phyloP scores from a whole-genome alignment of 2,113 vertebrate species.

The Oncorhynchus nerka region DNA sequence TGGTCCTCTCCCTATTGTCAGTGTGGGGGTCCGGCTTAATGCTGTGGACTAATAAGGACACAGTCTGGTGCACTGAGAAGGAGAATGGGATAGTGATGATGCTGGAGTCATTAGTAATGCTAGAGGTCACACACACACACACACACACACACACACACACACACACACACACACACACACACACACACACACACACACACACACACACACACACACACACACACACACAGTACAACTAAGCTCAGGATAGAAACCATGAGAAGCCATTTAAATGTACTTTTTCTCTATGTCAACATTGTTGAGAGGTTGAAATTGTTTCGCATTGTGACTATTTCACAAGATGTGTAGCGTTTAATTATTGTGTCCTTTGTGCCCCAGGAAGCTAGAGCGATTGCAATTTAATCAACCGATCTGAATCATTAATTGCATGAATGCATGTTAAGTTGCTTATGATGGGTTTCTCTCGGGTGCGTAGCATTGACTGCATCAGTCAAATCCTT shows the following conservation, averaged over 20 bases:
- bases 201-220: neutral
- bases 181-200: neutral
- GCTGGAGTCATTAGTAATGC: constrained; percentile 33
- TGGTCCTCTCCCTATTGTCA: constrained; percentile 38
- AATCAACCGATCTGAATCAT: constrained; percentile 53
- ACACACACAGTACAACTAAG: neutral
- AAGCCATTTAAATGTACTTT: neutral
- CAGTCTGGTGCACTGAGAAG: constrained; percentile 59
- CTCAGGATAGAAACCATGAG: neutral
- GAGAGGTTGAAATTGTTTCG: neutral
- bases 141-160: neutral
- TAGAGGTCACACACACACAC: constrained; percentile 10
- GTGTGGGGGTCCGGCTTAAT: constrained; percentile 48
- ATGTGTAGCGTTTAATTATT: constrained; percentile 37
- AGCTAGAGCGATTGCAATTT: constrained; percentile 31
- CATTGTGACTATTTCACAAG: neutral
- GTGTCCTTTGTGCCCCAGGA: constrained; percentile 47
- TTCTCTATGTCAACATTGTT: neutral
- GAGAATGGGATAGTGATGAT: constrained; percentile 43
- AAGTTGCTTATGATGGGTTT: constrained; percentile 52
- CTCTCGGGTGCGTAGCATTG: constrained; percentile 34
- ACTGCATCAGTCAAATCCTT: constrained; percentile 39
- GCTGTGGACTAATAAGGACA: constrained; percentile 60
- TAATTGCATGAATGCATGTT: constrained; percentile 38
- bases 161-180: constrained; percentile 6